Conservation (phyloP, 2,888 invertebrate genomes). For the Brenthis hecate region DNA sequence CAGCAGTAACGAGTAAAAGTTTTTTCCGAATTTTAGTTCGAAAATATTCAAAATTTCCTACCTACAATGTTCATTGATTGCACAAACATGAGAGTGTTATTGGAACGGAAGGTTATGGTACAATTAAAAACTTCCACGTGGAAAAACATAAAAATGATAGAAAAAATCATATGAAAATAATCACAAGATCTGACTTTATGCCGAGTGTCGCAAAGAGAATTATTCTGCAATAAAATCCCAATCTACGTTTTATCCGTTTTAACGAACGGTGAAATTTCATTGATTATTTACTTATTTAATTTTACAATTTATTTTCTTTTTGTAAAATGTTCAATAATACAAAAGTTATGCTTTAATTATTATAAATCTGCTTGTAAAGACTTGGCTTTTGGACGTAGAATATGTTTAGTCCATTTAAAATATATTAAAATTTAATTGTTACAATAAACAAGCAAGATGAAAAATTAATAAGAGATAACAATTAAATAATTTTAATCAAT, state of each 20-base stretch:
- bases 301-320: neutral
- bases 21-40: constrained; percentile 1
- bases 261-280: neutral
- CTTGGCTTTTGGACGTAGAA: too few species aligned
- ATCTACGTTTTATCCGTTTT: neutral
- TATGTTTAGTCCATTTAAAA: too few species aligned
- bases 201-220: neutral
- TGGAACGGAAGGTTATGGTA: constrained; percentile 21
- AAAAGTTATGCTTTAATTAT: too few species aligned
- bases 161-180: constrained; percentile 28
- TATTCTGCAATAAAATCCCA: neutral
- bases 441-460: too few species aligned
- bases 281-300: neutral
- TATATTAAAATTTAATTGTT: too few species aligned
- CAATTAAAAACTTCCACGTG: constrained; percentile 37
- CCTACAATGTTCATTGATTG: constrained; percentile 10
- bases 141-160: constrained; percentile 28
- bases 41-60: neutral
- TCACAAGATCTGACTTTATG: constrained; percentile 16
- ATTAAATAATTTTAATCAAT: too few species aligned
- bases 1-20: neutral
- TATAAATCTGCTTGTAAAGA: too few species aligned
- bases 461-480: too few species aligned
- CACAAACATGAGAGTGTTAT: constrained; percentile 19
- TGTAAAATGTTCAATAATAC: too few species aligned